A percentile compares a stretch with the other conserved stretches of the same genome.
Evolutionary conservation across 2,113 vertebrate genomes (phyloP).

Genomic region (Rhinolophus sinicus): DNA sequence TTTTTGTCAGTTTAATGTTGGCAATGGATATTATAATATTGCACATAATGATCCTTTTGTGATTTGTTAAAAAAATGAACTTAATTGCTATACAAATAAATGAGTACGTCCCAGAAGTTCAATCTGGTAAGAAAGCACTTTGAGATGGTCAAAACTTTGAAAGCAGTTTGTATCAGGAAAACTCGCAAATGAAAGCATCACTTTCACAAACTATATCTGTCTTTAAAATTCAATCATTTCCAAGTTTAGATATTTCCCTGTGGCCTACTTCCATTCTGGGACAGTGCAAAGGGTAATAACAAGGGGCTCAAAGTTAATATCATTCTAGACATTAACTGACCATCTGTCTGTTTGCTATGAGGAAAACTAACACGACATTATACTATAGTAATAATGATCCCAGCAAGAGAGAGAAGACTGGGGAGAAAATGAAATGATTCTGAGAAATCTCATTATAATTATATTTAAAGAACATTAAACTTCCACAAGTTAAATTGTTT

Average conservation of each 20-base stretch:
- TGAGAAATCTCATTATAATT: conserved; percentile 57
- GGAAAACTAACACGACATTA: conserved; percentile 53
- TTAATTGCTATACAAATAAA: not conserved
- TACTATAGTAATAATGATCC: conserved; percentile 46
- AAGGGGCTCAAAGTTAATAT: not conserved
- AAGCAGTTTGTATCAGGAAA: not conserved
- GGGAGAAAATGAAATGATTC: conserved; percentile 47
- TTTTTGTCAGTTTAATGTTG: not conserved
- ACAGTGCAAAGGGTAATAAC: not conserved
- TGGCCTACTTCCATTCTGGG: not conserved
- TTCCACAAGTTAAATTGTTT: conserved; percentile 43
- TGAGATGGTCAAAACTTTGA: not conserved
- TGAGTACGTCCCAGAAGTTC: not conserved
- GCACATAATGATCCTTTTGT: not conserved
- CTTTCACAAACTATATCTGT: not conserved
- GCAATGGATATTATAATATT: not conserved
- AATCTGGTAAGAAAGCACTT: not conserved
- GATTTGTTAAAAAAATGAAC: not conserved
- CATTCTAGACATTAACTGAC: conserved; percentile 38
- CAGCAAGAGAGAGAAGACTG: conserved; percentile 36
- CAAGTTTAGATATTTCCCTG: not conserved
- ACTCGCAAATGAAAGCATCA: not conserved
- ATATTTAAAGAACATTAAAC: conserved; percentile 62
- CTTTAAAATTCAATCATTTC: conserved; percentile 4
- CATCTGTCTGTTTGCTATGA: conserved; percentile 42